Base-by-base conservation (phyloP, 2,113 vertebrate genomes). In the Tringa solitaria region DNA sequence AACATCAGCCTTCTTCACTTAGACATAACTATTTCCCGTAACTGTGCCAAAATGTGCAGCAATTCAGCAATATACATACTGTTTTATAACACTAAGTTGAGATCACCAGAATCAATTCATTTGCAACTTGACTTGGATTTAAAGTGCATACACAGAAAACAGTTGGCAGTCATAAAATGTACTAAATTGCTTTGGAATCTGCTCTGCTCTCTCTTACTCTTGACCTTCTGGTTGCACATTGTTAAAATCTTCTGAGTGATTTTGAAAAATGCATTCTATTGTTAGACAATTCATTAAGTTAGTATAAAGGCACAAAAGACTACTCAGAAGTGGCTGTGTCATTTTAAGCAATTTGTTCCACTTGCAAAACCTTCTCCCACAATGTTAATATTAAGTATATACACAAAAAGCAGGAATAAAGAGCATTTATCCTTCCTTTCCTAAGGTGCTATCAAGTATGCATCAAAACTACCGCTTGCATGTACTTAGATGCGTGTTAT, bases 381-480 rank as follows among this genome's bases (percentile, higher is more conserved):
- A 87, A 73, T 93, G 91, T 91, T 97, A 97, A 81, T 91, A 96
- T 67, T 96, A 97, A 97, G 93, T 90, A 95, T 73, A 95, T 73
- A 93, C 33, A 82, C 92, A 94, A 73, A 68, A 54, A 95, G 53
- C 32, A 93, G 41, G 87, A 94, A 92, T 72, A 84, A 96, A 97
- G 92, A 96, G 75, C 26, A 17, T 89, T 96, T 72, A 59, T 86
- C 75, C 94, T 97, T 78, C 79, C 88, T 33, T 94, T 93, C 74
- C 84, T 89, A 90, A 94, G 78, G 67, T 79, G 61, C 76, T 97
- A 92, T 95, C 92, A 95, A 96, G 59, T 45, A 94, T 63, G 92
- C 83, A 96, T 95, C 61, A 94, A 94, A 96, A 95, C 79, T 87
- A 78, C 51, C 94, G 81, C 87, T 93, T 89, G 78, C 57, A 67